Conservation (phyloP, 2,113 vertebrate species). For the Rhinopithecus roxellana region DNA sequence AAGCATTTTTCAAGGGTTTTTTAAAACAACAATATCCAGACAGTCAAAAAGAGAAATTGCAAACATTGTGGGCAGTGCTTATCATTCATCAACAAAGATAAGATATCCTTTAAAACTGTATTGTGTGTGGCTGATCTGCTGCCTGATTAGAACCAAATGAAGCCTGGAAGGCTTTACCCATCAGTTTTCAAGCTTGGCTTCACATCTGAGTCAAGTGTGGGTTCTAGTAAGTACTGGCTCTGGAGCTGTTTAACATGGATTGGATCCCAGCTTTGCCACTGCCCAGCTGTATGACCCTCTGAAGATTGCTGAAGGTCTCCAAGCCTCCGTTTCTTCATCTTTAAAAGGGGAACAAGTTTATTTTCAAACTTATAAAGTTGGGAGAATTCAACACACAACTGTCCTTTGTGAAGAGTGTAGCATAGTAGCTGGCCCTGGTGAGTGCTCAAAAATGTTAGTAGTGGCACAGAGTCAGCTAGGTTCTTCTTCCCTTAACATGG, state of each 20-base stretch:
- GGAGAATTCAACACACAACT: neutral
- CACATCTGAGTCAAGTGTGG: neutral
- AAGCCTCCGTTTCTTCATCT: neutral
- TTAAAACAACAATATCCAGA: conserved; percentile 48
- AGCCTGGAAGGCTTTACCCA: neutral
- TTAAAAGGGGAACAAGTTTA: neutral
- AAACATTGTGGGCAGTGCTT: conserved; percentile 47
- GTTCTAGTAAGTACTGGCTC: neutral
- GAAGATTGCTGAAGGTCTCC: neutral
- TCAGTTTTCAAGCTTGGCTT: neutral
- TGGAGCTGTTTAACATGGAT: neutral
- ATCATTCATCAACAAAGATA: conserved; percentile 31
- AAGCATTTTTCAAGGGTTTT: conserved; percentile 43
- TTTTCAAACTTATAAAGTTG: neutral
- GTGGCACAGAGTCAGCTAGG: neutral
- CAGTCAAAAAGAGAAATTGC: conserved; percentile 58
- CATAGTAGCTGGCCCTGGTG: neutral
- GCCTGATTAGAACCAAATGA: neutral
- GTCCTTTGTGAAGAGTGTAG: neutral
- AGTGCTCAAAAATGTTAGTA: neutral
- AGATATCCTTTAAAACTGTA: conserved; percentile 19
- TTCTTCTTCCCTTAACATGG: neutral
- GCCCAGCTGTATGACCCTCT: neutral
- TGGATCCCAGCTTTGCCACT: neutral
- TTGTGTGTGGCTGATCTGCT: neutral